Conservation (phyloP, 2,888 invertebrate genomes). For the Stenchaetothrips biformis region DNA sequence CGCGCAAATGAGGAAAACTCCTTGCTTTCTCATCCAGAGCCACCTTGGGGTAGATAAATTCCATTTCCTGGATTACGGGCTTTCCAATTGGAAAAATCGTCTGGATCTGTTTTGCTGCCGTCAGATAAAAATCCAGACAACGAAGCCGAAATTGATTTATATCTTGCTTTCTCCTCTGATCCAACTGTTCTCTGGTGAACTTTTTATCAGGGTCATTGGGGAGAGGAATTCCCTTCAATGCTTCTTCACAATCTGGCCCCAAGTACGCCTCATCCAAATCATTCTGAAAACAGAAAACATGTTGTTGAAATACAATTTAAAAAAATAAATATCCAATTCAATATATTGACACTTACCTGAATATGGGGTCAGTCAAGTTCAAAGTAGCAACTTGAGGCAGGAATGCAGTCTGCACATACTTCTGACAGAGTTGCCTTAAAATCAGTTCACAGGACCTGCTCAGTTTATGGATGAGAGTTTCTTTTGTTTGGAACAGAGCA, state of each 20-base stretch:
- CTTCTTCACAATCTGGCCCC: background rate
- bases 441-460: too few relatives aligned
- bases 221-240: background rate
- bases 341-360: too few relatives aligned
- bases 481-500: too few relatives aligned
- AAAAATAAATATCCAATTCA: too few relatives aligned
- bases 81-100: background rate
- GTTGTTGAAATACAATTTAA: too few relatives aligned
- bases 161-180: background rate
- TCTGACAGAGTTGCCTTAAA: too few relatives aligned
- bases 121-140: background rate
- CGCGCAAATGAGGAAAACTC: background rate
- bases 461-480: too few relatives aligned
- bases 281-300: background rate
- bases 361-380: too few relatives aligned
- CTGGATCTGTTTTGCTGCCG: background rate
- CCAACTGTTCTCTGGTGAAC: background rate
- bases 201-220: background rate
- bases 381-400: too few relatives aligned
- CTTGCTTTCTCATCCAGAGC: background rate
- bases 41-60: background rate
- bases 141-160: background rate
- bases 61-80: background rate
- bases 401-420: too few relatives aligned
- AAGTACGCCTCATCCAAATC: background rate